Evolutionary conservation across 2,113 vertebrate genomes (phyloP).

Genomic region (Bufo bufo): DNA sequence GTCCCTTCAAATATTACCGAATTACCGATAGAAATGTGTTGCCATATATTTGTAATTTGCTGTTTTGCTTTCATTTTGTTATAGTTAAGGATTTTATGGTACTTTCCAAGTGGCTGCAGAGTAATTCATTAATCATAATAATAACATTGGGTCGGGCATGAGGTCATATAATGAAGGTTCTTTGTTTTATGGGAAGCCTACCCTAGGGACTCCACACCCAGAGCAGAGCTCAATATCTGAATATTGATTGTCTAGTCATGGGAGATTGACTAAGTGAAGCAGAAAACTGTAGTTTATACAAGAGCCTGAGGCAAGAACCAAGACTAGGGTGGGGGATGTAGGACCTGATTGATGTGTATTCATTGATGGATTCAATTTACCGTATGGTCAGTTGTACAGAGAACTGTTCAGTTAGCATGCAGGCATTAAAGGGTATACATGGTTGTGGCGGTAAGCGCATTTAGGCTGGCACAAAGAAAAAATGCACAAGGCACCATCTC

Average conservation of each 20-base stretch:
- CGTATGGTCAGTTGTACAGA: not conserved
- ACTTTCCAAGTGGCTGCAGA: not conserved
- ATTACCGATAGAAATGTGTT: not conserved
- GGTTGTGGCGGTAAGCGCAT: not conserved
- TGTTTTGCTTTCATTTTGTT: not conserved
- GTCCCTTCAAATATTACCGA: no score
- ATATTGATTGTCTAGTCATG: conserved; percentile 52
- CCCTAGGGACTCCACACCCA: conserved; percentile 48
- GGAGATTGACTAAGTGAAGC: conserved; percentile 51
- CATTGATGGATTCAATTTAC: conserved; percentile 1
- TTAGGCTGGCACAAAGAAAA: not conserved
- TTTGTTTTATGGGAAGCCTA: conserved; percentile 29
- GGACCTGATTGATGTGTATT: not conserved
- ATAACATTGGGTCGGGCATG: not conserved
- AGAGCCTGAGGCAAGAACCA: conserved; percentile 25
- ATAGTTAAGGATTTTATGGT: not conserved
- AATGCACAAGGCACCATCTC: no score
- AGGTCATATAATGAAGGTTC: conserved; percentile 37
- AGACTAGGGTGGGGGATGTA: conserved; percentile 6
- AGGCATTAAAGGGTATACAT: not conserved
- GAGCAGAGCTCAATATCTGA: conserved; percentile 46
- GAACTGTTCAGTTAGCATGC: not conserved
- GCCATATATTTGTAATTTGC: not conserved
- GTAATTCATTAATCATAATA: not conserved
- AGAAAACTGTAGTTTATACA: conserved; percentile 49